Conservation (phyloP, 1,140 invertebrate species). For the Eumeta japonica region DNA sequence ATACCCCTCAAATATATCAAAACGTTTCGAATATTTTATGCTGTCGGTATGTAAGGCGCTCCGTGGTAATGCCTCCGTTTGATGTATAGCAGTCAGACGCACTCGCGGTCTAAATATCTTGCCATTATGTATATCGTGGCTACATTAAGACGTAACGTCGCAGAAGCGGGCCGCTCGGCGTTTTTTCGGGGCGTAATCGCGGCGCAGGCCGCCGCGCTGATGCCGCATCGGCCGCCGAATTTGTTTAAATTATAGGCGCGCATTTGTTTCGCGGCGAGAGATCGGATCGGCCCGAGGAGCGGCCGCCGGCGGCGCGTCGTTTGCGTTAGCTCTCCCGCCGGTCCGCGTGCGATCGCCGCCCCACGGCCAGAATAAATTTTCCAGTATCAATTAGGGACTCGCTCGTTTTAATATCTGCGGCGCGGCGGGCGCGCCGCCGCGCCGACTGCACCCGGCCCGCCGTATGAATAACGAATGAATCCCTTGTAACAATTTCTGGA, state of each 20-base stretch:
- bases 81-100: conserved; percentile 55
- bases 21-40: conserved; percentile 52
- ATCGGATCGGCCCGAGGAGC: conserved; percentile 27
- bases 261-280: conserved; percentile 38
- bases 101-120: conserved; percentile 56
- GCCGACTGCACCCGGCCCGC: too few species aligned
- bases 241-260: conserved; percentile 42
- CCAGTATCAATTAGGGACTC: too few species aligned
- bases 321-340: too few species aligned
- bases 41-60: conserved; percentile 54
- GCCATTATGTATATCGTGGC: conserved; percentile 56
- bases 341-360: too few species aligned
- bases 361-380: too few species aligned
- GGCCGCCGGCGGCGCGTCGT: too few species aligned
- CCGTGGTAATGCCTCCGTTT: conserved; percentile 54
- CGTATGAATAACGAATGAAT: conserved; percentile 31
- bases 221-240: conserved; percentile 35
- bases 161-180: conserved; percentile 44
- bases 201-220: conserved; percentile 43
- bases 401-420: too few species aligned
- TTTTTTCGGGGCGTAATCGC: conserved; percentile 49
- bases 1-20: conserved; percentile 57
- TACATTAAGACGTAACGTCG: conserved; percentile 52
- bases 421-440: too few species aligned
- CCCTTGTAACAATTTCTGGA: conserved; percentile 12